phyloP scores from a whole-genome alignment of 2,888 invertebrate genomes.

The Caenorhabditis sulstoni region DNA sequence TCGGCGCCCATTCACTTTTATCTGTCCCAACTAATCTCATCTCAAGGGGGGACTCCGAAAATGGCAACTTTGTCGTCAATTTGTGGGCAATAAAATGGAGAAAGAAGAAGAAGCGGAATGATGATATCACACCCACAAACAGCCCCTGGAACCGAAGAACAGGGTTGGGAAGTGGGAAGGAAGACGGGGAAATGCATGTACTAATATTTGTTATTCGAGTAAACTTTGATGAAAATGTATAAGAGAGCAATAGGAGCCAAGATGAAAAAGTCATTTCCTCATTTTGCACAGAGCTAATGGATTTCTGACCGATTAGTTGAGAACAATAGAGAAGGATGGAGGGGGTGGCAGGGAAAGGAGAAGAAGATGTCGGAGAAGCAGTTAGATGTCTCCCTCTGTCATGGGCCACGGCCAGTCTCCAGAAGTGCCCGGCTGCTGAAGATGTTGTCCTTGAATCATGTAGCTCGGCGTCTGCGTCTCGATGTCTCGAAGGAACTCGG shows the following conservation, averaged over 20 bases:
- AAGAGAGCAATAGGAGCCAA: neutral
- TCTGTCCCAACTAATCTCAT: constrained; percentile 50
- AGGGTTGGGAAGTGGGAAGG: neutral
- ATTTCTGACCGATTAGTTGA: constrained; percentile 35
- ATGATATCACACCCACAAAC: constrained; percentile 33
- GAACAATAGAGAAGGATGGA: constrained; percentile 26
- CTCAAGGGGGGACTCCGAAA: constrained; percentile 27
- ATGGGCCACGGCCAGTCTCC: constrained; percentile 36
- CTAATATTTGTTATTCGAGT: no score
- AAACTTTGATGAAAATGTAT: neutral
- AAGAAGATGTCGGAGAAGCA: constrained; percentile 3
- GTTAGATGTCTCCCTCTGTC: constrained; percentile 26
- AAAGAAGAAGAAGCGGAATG: neutral
- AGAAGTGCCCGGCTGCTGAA: neutral
- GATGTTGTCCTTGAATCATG: constrained; percentile 12
- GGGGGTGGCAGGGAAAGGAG: constrained; percentile 16
- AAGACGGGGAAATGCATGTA: no score
- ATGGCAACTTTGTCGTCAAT: constrained; percentile 33
- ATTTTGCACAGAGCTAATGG: constrained; percentile 44
- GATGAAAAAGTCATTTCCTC: neutral
- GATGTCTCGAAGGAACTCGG: constrained; percentile 50
- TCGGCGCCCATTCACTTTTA: constrained; percentile 33
- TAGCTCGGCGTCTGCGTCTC: constrained; percentile 60
- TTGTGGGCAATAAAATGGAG: constrained; percentile 37
- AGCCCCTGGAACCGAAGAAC: constrained; percentile 7